Evolutionary conservation across 1,140 invertebrate species (phyloP), one percentile per base, ranked within the genome.

Genomic region (Drosophila navojoa): DNA sequence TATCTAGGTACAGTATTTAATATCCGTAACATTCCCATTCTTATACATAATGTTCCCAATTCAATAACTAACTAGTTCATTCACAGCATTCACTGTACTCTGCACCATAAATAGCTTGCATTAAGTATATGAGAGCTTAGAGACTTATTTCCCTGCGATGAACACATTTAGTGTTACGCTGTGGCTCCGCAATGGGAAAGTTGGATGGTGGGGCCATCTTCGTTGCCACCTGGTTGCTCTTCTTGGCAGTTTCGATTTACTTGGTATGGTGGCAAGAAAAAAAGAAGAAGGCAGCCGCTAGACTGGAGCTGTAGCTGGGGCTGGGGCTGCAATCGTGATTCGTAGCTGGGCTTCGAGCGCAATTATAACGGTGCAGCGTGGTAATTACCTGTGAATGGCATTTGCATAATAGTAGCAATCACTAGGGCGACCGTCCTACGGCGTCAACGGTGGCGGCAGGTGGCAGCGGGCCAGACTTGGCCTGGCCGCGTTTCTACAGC

Each of bases 281-380:
- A 66, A 40, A 68, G 32, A 2, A 32, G 32, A 59, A 45, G 53
- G n/a, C 9, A 13, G 13, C 10, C 63, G 27, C 47, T 44, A 44
- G 49, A 54, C 40, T 15, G 54, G 42, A 27, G 38, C 35, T 47
- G 57, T 4, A 27, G 52, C 50, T 58, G 57, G 19, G 58, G 79
- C 35, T 68, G 54, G 71, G 76, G 67, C 67, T 79, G 77, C 81
- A 77, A 79, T 89, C 81, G 89, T 86, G 89, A 90, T 90, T 90
- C 80, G 84, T 90, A 87, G 80, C 74, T 81, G 79, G 87, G 87
- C 87, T 87, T 89, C 73, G 82, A 90, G 79, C 71, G 90, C 90
- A 91, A 91, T 91, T 91, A 91, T 91, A 91, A 91, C 90, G 90
- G 90, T 71, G 82, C 90, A 78, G 82, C 81, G 85, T 81, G 79